These are phyloP conservation scores for Aramus guarauna DNA, from an alignment of 2,113 vertebrate genomes.

Conservation along the genomic window DNA sequence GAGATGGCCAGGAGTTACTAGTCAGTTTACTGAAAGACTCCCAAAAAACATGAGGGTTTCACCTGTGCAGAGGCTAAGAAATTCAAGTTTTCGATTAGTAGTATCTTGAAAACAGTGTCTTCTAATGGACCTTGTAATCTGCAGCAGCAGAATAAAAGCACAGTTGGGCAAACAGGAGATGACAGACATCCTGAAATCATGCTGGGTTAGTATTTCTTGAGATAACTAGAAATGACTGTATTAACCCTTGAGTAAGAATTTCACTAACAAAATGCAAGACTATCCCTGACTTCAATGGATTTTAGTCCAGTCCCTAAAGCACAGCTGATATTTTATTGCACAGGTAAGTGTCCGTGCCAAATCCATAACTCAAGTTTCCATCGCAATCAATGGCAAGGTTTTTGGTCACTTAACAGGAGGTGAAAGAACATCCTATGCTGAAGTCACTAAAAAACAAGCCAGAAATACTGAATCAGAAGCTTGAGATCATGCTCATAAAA, in stretches of 20 bases:
- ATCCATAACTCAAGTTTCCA: not conserved
- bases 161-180: not conserved
- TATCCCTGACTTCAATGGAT: not conserved
- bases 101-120: not conserved
- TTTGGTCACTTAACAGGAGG: not conserved
- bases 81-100: not conserved
- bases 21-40: not conserved
- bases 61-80: not conserved
- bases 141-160: not conserved
- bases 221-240: not conserved
- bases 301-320: not conserved
- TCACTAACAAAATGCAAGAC: not conserved
- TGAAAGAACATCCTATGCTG: not conserved
- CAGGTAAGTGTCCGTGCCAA: not conserved
- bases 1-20: not conserved
- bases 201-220: not conserved
- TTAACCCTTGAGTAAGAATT: not conserved
- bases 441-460: not conserved
- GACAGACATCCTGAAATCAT: not conserved
- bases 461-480: not conserved
- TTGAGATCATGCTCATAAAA: constrained; percentile 18
- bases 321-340: not conserved
- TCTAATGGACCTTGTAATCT: not conserved
- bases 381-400: not conserved
- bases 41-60: not conserved